phyloP scores from a whole-genome alignment of 2,113 vertebrate species.

The Osmerus eperlanus region DNA sequence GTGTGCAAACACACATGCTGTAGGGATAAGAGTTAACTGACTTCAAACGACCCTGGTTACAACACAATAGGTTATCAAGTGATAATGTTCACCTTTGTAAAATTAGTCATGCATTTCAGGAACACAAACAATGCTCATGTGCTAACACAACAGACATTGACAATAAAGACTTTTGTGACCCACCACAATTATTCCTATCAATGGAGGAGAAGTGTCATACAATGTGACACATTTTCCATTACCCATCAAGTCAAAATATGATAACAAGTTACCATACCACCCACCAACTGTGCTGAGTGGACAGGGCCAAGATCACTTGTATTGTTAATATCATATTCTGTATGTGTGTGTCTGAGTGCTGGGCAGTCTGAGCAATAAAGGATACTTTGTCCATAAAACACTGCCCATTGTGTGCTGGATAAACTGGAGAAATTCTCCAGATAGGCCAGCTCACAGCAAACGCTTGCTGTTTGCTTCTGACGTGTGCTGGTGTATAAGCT shows the following conservation, averaged over 20 bases:
- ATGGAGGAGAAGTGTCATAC: too few relatives aligned
- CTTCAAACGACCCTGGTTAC: too few relatives aligned
- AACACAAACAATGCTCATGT: too few relatives aligned
- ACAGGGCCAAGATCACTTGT: conserved; percentile 53
- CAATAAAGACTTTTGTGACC: too few relatives aligned
- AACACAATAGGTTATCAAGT: too few relatives aligned
- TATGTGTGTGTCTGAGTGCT: conserved; percentile 24
- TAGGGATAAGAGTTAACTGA: not conserved
- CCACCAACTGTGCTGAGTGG: conserved; percentile 20
- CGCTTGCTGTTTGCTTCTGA: conserved; percentile 62
- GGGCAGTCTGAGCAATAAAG: conserved; percentile 40
- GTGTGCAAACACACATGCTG: not conserved
- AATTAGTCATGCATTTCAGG: too few relatives aligned
- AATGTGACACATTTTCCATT: conserved; percentile 37
- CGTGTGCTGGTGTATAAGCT: conserved; percentile 49
- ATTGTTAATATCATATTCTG: conserved; percentile 46
- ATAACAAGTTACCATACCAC: not conserved
- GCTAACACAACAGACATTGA: too few relatives aligned
- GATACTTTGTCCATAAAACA: conserved; percentile 55
- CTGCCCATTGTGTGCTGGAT: conserved; percentile 54
- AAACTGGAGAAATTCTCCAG: conserved; percentile 57
- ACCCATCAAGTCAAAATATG: not conserved
- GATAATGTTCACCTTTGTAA: too few relatives aligned
- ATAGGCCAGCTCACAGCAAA: conserved; percentile 71
- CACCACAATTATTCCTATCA: too few relatives aligned